Conservation (phyloP, 2,113 vertebrate genomes). For the Naja naja region DNA sequence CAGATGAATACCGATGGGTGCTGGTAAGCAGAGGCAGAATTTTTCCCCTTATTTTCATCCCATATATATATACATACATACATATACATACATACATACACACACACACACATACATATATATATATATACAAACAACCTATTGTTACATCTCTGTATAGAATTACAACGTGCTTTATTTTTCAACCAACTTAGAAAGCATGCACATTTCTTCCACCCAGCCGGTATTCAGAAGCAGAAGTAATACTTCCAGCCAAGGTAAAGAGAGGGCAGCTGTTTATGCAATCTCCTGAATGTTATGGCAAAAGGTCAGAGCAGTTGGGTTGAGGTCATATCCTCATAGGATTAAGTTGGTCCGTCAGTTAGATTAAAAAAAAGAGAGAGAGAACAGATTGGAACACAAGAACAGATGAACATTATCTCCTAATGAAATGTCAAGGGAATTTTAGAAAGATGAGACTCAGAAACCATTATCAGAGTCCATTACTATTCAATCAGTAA, state of each 20-base stretch:
- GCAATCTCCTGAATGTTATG: conserved; percentile 12
- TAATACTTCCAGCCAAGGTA: not conserved
- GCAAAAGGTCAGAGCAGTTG: conserved; percentile 6
- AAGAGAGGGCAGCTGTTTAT: conserved; percentile 14
- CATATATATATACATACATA: no score
- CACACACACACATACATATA: accelerated
- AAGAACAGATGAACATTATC: conserved; percentile 14
- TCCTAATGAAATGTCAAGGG: conserved; percentile 15
- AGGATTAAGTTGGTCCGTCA: conserved; percentile 19
- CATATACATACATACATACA: no score
- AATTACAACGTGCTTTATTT: not conserved
- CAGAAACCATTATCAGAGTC: not conserved
- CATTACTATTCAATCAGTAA: not conserved
- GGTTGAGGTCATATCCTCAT: not conserved
- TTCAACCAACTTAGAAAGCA: not conserved
- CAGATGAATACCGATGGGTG: no score
- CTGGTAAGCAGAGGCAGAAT: no score
- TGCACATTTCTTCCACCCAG: not conserved
- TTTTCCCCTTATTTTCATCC: no score
- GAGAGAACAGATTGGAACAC: conserved; percentile 14
- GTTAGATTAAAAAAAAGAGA: not conserved
- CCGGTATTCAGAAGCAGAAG: not conserved
- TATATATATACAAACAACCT: not conserved
- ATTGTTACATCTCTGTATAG: not conserved
- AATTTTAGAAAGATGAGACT: conserved; percentile 11